Percentiles rank a stretch among this genome's conserved stretches.
Evolutionary conservation across 2,888 invertebrate genomes (phyloP).

Genomic region (Monopis laevigella): DNA sequence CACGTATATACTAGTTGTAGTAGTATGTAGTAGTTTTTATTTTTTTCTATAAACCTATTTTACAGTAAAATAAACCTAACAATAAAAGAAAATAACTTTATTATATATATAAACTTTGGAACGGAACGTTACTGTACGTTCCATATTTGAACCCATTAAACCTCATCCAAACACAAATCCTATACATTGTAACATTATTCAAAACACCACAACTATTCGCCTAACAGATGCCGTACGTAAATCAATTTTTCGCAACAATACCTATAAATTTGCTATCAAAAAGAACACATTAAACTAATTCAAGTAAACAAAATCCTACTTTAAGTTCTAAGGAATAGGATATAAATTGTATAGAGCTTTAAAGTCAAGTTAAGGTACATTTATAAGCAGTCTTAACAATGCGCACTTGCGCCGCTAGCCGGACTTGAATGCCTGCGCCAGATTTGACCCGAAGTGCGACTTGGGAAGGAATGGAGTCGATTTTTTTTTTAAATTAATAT

Average conservation of each 20-base stretch:
- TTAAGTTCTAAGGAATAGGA: background rate
- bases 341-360: background rate
- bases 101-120: no score
- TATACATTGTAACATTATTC: background rate
- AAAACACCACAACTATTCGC: conserved; percentile 17
- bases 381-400: conserved; percentile 33
- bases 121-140: no score
- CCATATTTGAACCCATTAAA: no score
- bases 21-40: no score
- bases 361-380: conserved; percentile 4
- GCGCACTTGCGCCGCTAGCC: conserved; percentile 49
- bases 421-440: conserved; percentile 49
- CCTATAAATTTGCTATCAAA: conserved; percentile 13
- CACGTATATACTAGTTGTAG: no score
- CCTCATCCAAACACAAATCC: background rate
- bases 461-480: background rate
- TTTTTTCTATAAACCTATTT: no score
- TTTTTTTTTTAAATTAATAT: background rate
- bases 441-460: conserved; percentile 36
- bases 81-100: no score
- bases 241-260: conserved; percentile 65
- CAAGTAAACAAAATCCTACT: background rate
- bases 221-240: conserved; percentile 57
- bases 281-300: background rate
- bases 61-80: no score